phyloP scores from a whole-genome alignment of 2,113 vertebrate genomes.

The Myrmecophaga tridactyla region DNA sequence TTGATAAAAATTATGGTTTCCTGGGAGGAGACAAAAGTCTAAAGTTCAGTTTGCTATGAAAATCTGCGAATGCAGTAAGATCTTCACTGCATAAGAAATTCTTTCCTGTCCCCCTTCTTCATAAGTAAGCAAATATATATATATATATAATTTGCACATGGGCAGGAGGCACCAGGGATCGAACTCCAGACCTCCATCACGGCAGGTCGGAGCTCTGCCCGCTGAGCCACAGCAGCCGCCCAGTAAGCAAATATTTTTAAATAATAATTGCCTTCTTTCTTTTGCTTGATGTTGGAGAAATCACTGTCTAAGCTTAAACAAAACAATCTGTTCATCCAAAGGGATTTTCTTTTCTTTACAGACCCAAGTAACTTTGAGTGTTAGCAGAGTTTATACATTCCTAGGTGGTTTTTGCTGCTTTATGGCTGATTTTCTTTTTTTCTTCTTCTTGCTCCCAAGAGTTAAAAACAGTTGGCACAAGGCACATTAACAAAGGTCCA shows the following conservation, averaged over 20 bases:
- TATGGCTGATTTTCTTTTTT: not conserved
- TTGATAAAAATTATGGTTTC: not conserved
- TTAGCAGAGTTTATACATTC: not conserved
- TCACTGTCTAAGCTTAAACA: not conserved
- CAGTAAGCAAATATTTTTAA: not conserved
- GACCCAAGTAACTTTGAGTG: not conserved
- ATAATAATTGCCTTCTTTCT: not conserved
- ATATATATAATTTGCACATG: too few relatives aligned
- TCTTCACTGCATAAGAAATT: not conserved
- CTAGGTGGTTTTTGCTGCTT: not conserved
- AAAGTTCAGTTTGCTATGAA: not conserved
- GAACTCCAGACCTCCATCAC: too few relatives aligned
- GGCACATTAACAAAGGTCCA: slow-evolving; percentile 55
- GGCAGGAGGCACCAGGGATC: too few relatives aligned
- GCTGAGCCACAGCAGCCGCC: too few relatives aligned
- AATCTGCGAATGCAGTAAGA: not conserved
- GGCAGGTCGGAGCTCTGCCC: too few relatives aligned
- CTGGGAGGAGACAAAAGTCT: not conserved
- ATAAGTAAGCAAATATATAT: not conserved
- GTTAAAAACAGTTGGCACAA: slow-evolving; percentile 52
- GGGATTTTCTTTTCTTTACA: not conserved
- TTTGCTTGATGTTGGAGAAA: not conserved
- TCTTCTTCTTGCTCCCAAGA: slow-evolving; percentile 30
- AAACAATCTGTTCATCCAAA: not conserved
- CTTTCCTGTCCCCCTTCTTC: not conserved